phyloP scores from a whole-genome alignment of 2,797 vertebrate genomes.

The Tapera naevia region DNA sequence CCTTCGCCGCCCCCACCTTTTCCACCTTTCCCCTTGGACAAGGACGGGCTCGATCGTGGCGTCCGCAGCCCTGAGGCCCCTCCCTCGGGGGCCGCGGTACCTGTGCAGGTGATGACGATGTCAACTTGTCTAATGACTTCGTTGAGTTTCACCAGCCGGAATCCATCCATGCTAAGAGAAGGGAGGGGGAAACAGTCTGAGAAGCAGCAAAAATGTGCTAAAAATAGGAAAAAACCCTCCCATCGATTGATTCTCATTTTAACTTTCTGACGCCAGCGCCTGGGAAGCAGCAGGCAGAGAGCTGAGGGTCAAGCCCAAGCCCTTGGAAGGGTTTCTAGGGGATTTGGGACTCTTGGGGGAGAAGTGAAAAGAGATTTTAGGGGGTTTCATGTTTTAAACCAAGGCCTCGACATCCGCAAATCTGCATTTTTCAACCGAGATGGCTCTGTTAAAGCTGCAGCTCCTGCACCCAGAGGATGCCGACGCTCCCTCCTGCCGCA shows the following conservation, averaged over 20 bases:
- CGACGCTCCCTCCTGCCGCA: not conserved
- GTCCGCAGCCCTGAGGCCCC: rapidly evolving
- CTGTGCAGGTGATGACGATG: constrained; percentile 98
- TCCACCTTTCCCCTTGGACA: not conserved
- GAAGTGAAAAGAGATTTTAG: not conserved
- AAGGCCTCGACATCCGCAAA: not conserved
- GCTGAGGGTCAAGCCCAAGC: not conserved
- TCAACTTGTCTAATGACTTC: constrained; percentile 98
- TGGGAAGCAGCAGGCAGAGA: not conserved
- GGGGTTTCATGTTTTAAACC: not conserved
- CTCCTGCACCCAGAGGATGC: not conserved
- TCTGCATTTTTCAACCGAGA: rapidly evolving
- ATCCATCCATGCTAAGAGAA: constrained; percentile 80
- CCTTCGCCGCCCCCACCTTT: rapidly evolving
- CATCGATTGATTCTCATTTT: rapidly evolving
- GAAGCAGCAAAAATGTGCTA: not conserved
- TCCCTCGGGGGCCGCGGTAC: constrained; percentile 52
- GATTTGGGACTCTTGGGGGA: not conserved
- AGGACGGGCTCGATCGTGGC: rapidly evolving
- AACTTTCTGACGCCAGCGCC: not conserved
- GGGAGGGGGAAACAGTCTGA: not conserved
- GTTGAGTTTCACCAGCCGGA: constrained; percentile 82
- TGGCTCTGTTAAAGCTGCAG: not conserved
- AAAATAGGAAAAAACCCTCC: rapidly evolving
- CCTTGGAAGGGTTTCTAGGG: rapidly evolving